Percentiles rank a stretch among this genome's conserved stretches.
These are phyloP conservation scores for Mormyrus lacerda DNA, from an alignment of 2,113 vertebrate genomes.

Conservation along the genomic window DNA sequence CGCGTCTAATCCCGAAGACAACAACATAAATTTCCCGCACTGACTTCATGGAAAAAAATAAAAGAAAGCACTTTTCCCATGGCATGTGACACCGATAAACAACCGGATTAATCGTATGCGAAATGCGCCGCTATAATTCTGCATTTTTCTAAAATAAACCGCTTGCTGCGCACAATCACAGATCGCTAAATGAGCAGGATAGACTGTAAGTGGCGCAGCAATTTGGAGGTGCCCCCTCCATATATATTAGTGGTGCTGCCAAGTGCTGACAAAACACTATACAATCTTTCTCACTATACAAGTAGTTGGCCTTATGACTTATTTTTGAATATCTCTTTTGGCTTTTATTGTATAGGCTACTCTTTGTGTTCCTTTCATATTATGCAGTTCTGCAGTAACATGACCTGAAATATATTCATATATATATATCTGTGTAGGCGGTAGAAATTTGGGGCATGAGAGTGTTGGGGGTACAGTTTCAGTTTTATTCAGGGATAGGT, in stretches of 20 bases:
- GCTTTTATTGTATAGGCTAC: not conserved
- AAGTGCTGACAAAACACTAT: not conserved
- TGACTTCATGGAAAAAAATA: not conserved
- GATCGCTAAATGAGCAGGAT: not conserved
- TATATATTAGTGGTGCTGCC: not conserved
- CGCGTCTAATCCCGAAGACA: conserved; percentile 3
- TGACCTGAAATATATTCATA: not conserved
- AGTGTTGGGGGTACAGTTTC: not conserved
- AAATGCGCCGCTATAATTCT: not conserved
- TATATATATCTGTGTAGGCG: not conserved
- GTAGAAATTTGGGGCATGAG: not conserved
- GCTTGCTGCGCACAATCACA: not conserved
- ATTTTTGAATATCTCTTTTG: not conserved
- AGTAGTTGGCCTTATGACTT: not conserved
- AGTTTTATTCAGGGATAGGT: not conserved
- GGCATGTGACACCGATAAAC: not conserved
- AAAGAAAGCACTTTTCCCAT: not conserved
- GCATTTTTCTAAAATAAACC: not conserved
- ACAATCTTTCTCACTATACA: not conserved
- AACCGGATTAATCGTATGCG: not conserved
- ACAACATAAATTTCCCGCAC: not conserved
- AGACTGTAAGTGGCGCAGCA: not conserved
- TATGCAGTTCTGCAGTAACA: not conserved
- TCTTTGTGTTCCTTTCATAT: not conserved
- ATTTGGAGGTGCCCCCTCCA: not conserved